Evolutionary conservation across 2,888 invertebrate species (phyloP).

Genomic region (Biston stratarius): DNA sequence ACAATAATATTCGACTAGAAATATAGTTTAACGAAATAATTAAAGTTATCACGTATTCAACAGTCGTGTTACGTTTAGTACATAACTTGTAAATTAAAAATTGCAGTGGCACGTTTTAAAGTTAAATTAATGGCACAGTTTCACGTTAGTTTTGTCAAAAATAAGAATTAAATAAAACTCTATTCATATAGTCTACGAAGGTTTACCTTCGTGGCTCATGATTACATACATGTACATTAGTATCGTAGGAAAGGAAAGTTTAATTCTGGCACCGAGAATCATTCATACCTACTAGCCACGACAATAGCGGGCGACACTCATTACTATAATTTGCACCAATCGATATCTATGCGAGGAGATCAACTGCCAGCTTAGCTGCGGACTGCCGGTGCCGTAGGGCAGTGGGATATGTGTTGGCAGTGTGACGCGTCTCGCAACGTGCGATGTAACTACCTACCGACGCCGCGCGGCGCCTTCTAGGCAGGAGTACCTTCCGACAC

Average conservation of each 20-base stretch:
- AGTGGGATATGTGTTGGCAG: conserved; percentile 74
- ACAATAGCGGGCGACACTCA: conserved; percentile 33
- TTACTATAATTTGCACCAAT: conserved; percentile 58
- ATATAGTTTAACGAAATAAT: conserved; percentile 78
- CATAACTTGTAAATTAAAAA: conserved; percentile 68
- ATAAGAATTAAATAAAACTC: conserved; percentile 74
- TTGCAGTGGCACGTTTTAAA: conserved; percentile 84
- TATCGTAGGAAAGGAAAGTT: conserved; percentile 49
- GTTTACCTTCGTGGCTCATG: conserved; percentile 53
- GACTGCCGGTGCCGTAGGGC: conserved; percentile 55
- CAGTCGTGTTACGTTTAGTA: conserved; percentile 83
- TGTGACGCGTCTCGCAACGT: conserved; percentile 49
- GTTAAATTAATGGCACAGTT: conserved; percentile 86
- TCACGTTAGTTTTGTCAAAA: conserved; percentile 84
- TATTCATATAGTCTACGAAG: conserved; percentile 62
- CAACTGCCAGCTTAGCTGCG: conserved; percentile 50
- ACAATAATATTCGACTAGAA: conserved; percentile 81
- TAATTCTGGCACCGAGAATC: conserved; percentile 36
- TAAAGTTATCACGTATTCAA: conserved; percentile 82
- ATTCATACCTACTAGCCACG: conserved; percentile 33
- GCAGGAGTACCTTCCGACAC: conserved; percentile 54
- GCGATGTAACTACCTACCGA: conserved; percentile 40
- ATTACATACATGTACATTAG: conserved; percentile 45
- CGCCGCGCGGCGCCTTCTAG: conserved; percentile 22
- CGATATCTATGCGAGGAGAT: conserved; percentile 57